Evolutionary conservation across 2,113 vertebrate genomes (phyloP), one percentile per base, ranked within the genome.

Genomic region (Collichthys lucidus): DNA sequence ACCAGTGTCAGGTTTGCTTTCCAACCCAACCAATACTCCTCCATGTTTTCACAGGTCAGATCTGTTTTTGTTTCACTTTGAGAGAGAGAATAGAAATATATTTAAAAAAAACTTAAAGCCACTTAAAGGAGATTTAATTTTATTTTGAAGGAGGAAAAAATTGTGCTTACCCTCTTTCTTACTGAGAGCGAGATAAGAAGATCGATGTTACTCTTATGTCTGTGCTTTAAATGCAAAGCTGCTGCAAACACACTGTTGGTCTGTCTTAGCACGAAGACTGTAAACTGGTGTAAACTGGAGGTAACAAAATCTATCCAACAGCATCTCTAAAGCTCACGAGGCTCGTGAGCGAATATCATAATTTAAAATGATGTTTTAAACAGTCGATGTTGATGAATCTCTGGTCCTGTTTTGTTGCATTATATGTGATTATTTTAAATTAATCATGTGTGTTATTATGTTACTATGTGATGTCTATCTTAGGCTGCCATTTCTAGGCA

Each of bases 1-100:
- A 88, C 84, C 86, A 82, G 89, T 83, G 89, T 83, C 80, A 87
- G 92, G 92, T 92, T 90, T 87, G 57, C 61, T 88, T 86, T 86
- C 61, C 69, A 87, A 84, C 61, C 73, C 79, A 83, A 86, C 22
- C 60, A 69, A 72, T 85, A 46, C 74, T 76, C 56, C 46, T 57
- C 35, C 57, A 26, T 84, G 71, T 49, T 83, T 89, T 88, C 8
- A 40, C 50, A 83, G 70, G 60, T 85, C 79, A 85, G 83, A 73
- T 77, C 15, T 73, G 68, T 75, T 77, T 77, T 40, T 49, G 56
- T 73, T 40, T 40, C 35, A 40, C 35, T 40, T 40, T 40, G 35
- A 40, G 35, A 40, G 31, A 31, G 35, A 40, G 35, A 17, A 10
- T 2, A 20, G 24, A 72, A 57, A 44, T 10, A 5, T 49, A 11